phyloP scores from a whole-genome alignment of 1,140 invertebrate genomes.

The Drosophila grimshawi region DNA sequence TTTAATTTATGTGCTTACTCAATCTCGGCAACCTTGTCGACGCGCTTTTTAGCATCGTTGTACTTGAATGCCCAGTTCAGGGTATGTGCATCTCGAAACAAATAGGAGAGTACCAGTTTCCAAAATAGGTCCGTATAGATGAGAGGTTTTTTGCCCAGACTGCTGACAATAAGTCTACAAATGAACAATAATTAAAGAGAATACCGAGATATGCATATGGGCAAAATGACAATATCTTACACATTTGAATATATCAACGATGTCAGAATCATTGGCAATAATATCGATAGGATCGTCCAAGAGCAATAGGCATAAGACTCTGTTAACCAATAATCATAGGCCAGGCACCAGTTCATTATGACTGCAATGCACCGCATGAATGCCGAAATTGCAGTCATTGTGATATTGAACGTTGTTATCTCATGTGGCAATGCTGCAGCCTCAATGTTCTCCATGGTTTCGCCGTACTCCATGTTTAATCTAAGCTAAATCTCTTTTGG shows the following conservation, averaged over 20 bases:
- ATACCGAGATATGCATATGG: no score
- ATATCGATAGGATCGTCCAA: constrained; percentile 62
- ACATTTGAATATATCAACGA: constrained; percentile 60
- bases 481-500: neutral
- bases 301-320: constrained; percentile 41
- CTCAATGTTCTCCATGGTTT: constrained; percentile 10
- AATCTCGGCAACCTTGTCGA: constrained; percentile 46
- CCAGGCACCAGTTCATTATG: constrained; percentile 56
- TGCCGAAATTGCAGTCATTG: constrained; percentile 39
- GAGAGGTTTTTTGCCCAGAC: constrained; percentile 28
- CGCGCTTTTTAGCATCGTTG: constrained; percentile 32
- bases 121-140: constrained; percentile 22
- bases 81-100: constrained; percentile 55
- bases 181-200: neutral
- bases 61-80: constrained; percentile 50
- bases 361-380: constrained; percentile 57
- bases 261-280: constrained; percentile 57
- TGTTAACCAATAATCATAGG: constrained; percentile 47
- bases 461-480: constrained; percentile 14
- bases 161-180: constrained; percentile 7
- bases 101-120: constrained; percentile 55
- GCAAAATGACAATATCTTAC: constrained; percentile 40
- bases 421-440: constrained; percentile 9
- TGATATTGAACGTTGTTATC: constrained; percentile 33
- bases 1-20: constrained; percentile 25